These are phyloP conservation scores for Rhineura floridana DNA, from an alignment of 2,113 vertebrate genomes.

Conservation along the genomic window DNA sequence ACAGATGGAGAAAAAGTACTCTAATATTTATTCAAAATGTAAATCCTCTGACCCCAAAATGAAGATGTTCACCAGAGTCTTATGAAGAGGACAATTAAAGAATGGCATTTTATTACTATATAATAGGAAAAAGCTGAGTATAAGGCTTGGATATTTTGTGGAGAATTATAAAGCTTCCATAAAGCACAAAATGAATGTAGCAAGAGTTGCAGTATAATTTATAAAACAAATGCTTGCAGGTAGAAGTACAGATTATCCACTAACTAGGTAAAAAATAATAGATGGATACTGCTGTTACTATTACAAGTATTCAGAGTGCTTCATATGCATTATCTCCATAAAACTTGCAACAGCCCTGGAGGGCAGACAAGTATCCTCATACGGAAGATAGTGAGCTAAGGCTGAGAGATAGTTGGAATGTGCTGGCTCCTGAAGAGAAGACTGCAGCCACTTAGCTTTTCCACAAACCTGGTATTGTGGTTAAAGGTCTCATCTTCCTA, in stretches of 20 bases:
- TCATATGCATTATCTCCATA: background rate
- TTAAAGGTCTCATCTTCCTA: too few species aligned
- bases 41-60: background rate
- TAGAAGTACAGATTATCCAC: background rate
- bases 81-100: background rate
- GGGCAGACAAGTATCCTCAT: background rate
- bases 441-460: too few species aligned
- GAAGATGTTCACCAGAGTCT: background rate
- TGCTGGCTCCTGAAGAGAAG: too few species aligned
- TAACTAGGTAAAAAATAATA: background rate
- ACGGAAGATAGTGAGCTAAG: background rate
- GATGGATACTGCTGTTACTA: background rate
- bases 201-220: background rate
- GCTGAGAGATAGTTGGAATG: background rate
- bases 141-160: background rate
- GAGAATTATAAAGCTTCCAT: background rate
- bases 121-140: background rate
- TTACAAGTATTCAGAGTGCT: background rate
- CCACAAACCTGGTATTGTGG: too few species aligned
- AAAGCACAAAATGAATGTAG: background rate
- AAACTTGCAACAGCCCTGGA: background rate
- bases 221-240: background rate
- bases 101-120: background rate
- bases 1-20: background rate
- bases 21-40: background rate